Evolutionary conservation across 2,113 vertebrate species (phyloP).

Genomic region (Ailuropoda melanoleuca): DNA sequence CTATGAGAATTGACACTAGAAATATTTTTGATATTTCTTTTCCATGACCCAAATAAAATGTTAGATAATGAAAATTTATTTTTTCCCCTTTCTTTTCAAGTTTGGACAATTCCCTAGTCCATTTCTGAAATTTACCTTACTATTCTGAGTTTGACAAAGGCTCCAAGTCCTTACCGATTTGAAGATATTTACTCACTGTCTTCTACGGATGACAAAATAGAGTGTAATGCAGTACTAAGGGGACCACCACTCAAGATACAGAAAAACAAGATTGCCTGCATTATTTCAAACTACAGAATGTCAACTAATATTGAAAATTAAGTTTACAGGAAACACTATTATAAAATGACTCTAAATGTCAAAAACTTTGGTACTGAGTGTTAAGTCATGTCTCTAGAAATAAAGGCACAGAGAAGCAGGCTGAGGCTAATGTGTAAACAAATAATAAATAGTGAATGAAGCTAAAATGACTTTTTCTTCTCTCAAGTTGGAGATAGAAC

Average conservation of each 20-base stretch:
- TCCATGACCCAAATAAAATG: not conserved
- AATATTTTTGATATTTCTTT: not conserved
- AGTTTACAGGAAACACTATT: not conserved
- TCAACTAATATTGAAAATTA: not conserved
- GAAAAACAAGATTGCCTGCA: not conserved
- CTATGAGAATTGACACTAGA: not conserved
- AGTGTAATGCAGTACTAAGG: not conserved
- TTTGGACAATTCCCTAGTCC: not conserved
- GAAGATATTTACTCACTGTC: conserved; percentile 46
- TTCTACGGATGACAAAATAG: conserved; percentile 26
- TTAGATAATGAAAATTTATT: not conserved
- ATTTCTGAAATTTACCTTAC: conserved; percentile 62
- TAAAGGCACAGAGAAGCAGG: not conserved
- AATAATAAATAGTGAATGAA: not conserved
- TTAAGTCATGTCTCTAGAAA: not conserved
- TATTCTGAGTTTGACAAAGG: conserved; percentile 36
- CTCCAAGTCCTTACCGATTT: conserved; percentile 4
- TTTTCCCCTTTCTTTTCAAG: not conserved
- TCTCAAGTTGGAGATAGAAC: not conserved
- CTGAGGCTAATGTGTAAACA: not conserved
- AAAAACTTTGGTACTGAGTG: not conserved
- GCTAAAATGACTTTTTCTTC: not conserved
- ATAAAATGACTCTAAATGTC: not conserved
- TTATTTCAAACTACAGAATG: not conserved
- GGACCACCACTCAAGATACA: not conserved